Base-by-base conservation (phyloP, 2,797 vertebrate genomes). In the Melopsittacus undulatus region DNA sequence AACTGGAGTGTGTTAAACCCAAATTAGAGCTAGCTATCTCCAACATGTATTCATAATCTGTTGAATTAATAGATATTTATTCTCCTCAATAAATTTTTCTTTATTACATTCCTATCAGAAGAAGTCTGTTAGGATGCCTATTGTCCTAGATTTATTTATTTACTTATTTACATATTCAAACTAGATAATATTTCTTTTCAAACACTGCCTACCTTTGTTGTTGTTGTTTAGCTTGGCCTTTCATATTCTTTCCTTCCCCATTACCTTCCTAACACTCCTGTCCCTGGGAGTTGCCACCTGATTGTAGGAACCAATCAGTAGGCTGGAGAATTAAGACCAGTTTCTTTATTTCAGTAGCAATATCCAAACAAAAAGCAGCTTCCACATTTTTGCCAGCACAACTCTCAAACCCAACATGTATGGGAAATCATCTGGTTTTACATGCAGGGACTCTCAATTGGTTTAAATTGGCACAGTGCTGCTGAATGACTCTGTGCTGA, bases 171-270 rank as follows among this genome's bases (percentile, higher is more conserved):
- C 36, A 64, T 34, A 30, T 61, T n/a, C 26, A 5, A 8, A 36
- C 1, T 27, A 57, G 7, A 4, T 57, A 64, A 23, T 76, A 59
- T 54, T 89, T 87, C 3, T 77, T 89, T 43, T 66, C 21, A 87
- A 80, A 59, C 7, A 26, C 73, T 4, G 5, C 10, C 6, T 54
- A 52, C 10, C 16, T 82, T 4, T 1, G 40, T 1, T 0, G 5
- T 30, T 24, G 43, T 54, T n/a, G 20, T 56, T 57, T 3, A 13
- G 1, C 49, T 83, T 69, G 20, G 8, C 5, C 13, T 82, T 90
- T 77, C 20, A 32, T 2, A 6, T 30, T 3, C 10, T 40, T 88
- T 88, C 3, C 11, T 76, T 81, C 14, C 8, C 9, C 20, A 19
- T 22, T 66, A 63, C 10, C 38, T 83, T 68, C 12, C 17, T n/a